Evolutionary conservation across 1,140 invertebrate species (phyloP).

Genomic region (Drosophila novamexicana): DNA sequence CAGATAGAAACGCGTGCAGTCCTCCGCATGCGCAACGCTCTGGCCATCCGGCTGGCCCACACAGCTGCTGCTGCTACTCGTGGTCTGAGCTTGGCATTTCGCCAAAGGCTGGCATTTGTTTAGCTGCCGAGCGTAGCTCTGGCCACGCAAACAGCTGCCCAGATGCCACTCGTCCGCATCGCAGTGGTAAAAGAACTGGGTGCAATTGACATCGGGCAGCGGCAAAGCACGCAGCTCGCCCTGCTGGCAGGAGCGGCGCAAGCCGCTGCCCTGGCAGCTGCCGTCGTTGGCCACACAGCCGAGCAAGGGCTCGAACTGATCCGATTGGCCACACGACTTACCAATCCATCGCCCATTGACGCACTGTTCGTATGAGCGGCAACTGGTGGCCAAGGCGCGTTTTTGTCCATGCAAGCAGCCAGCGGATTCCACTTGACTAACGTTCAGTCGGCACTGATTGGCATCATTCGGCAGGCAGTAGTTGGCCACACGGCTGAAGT

Average conservation of each 20-base stretch:
- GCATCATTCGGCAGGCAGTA: constrained; percentile 71
- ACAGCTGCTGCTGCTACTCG: constrained; percentile 29
- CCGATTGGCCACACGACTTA: constrained; percentile 27
- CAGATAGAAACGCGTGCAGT: constrained; percentile 67
- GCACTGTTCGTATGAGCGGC: constrained; percentile 64
- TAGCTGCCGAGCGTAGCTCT: constrained; percentile 32
- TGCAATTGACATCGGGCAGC: constrained; percentile 48
- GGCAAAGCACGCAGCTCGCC: constrained; percentile 43
- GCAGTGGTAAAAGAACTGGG: constrained; percentile 66
- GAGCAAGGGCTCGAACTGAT: constrained; percentile 61
- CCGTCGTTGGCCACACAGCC: constrained; percentile 60
- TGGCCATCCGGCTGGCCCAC: constrained; percentile 53
- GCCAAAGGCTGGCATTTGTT: constrained; percentile 45
- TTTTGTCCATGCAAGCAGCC: constrained; percentile 34
- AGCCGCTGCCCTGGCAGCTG: constrained; percentile 61
- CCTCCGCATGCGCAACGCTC: constrained; percentile 55
- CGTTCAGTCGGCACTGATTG: constrained; percentile 30
- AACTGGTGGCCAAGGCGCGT: constrained; percentile 55
- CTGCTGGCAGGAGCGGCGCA: constrained; percentile 51
- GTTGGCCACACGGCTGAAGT: constrained; percentile 63
- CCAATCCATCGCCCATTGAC: constrained; percentile 37
- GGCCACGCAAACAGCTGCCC: constrained; percentile 59
- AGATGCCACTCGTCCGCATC: constrained; percentile 59
- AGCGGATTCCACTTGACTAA: background rate
- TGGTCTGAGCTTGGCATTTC: constrained; percentile 19